Conservation (phyloP, 2,888 invertebrate genomes). For the Clitarchus hookeri region DNA sequence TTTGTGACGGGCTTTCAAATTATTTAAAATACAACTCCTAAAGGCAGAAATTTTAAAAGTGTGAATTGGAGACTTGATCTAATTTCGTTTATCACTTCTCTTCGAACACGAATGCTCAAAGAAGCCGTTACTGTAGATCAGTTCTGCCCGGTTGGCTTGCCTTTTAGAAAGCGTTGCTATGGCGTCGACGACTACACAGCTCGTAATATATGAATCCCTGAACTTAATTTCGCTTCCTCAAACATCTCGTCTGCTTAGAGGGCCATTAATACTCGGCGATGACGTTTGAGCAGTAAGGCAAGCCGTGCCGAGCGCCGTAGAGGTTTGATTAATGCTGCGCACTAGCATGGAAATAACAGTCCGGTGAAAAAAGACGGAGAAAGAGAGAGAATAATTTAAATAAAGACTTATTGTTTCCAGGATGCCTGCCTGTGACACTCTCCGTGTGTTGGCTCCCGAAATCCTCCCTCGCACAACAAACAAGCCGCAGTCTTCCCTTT, state of each 20-base stretch:
- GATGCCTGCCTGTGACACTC: background rate
- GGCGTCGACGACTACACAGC: background rate
- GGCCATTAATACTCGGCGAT: background rate
- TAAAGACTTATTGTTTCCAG: background rate
- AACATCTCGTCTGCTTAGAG: background rate
- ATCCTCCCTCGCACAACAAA: background rate
- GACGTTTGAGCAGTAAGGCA: background rate
- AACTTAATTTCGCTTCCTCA: slow-evolving; percentile 14
- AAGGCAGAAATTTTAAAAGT: too few species aligned
- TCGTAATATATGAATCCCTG: background rate
- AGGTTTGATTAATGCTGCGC: background rate
- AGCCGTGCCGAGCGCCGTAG: background rate
- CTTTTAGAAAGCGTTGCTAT: background rate
- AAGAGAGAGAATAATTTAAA: background rate
- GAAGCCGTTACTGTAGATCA: too few species aligned
- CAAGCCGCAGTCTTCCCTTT: background rate
- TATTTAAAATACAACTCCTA: too few species aligned
- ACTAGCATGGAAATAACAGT: background rate
- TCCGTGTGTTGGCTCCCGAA: background rate
- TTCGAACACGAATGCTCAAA: too few species aligned
- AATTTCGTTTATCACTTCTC: too few species aligned
- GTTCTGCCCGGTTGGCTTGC: background rate
- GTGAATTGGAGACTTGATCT: too few species aligned
- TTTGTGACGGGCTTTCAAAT: too few species aligned
- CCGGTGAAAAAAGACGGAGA: background rate